These are phyloP conservation scores for Danaus chrysippus DNA, from an alignment of 2,888 invertebrate genomes.

Conservation along the genomic window DNA sequence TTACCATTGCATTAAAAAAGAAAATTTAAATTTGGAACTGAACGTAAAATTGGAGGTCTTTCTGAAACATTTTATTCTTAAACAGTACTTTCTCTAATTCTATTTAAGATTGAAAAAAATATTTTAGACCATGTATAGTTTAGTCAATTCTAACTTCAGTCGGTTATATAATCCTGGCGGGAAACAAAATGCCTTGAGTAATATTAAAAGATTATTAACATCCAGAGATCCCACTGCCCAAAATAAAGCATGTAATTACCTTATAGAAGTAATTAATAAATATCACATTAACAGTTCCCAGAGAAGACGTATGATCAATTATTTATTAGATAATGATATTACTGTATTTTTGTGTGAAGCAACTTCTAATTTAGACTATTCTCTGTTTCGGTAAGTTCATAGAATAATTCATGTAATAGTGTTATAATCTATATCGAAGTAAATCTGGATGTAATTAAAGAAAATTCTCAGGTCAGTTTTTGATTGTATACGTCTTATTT, in stretches of 20 bases:
- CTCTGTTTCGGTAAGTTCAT: slow-evolving; percentile 55
- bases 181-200: slow-evolving; percentile 61
- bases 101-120: slow-evolving; percentile 2
- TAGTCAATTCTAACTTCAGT: slow-evolving; percentile 60
- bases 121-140: slow-evolving; percentile 49
- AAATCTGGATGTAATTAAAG: neutral
- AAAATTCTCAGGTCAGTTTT: slow-evolving; percentile 48
- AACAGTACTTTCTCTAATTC: neutral
- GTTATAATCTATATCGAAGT: neutral
- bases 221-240: slow-evolving; percentile 62
- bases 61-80: too few species aligned
- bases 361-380: slow-evolving; percentile 64
- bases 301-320: slow-evolving; percentile 52
- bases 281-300: slow-evolving; percentile 54
- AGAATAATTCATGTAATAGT: neutral
- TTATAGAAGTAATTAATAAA: slow-evolving; percentile 59
- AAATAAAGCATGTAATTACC: slow-evolving; percentile 65
- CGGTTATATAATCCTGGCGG: slow-evolving; percentile 65
- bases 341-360: slow-evolving; percentile 70
- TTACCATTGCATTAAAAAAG: too few species aligned
- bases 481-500: slow-evolving; percentile 55
- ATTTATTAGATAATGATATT: slow-evolving; percentile 66
- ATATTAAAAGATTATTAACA: slow-evolving; percentile 64
- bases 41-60: neutral
- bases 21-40: neutral